Base-by-base conservation (phyloP, 1,140 invertebrate species). In the Drosophila virilis region DNA sequence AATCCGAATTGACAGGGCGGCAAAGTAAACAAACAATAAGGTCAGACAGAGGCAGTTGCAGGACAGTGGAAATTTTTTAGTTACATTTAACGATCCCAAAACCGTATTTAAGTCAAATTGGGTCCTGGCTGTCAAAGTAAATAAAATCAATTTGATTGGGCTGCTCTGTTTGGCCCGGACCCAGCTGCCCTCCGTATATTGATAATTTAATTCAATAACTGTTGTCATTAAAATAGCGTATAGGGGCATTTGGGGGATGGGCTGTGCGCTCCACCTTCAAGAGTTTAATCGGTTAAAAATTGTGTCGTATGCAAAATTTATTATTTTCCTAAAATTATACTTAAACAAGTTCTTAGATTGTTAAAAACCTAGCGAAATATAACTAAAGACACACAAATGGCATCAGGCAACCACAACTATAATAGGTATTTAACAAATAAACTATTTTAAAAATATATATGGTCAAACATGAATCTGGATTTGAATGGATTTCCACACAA, bases 11-110 rank as follows among this genome's bases (percentile, higher is more conserved):
- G 48, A 28, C 17, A 55, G 40, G 17, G 17, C 17, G 17, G 17
- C 17, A 75, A 75, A 75, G 51, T 62, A 46, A 77, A 61, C 74
- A 86, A 86, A 81, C 78, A 86, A 88, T 86, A 78, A 82, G 67
- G 74, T 74, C 64, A 69, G 42, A 32, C 42, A 32, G 40, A 70
- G 60, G 37, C 17, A 28, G 9, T 22, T 10, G 7, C n/a, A 60
- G 37, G 33, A 37, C 61, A 75, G 38, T 58, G 71, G 67, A 80
- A 82, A 73, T 78, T 86, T 86, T 78, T 86, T 86, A 86, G 82
- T 86, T 81, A 86, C 82, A 86, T 75, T 86, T 86, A 88, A 86
- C 83, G 82, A n/a, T n/a, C n/a, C n/a, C n/a, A n/a, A n/a, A n/a
- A n/a, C n/a, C n/a, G n/a, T n/a, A n/a, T n/a, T n/a, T n/a, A n/a